Evolutionary conservation across 2,888 invertebrate species (phyloP).

Genomic region (Amiota communis): DNA sequence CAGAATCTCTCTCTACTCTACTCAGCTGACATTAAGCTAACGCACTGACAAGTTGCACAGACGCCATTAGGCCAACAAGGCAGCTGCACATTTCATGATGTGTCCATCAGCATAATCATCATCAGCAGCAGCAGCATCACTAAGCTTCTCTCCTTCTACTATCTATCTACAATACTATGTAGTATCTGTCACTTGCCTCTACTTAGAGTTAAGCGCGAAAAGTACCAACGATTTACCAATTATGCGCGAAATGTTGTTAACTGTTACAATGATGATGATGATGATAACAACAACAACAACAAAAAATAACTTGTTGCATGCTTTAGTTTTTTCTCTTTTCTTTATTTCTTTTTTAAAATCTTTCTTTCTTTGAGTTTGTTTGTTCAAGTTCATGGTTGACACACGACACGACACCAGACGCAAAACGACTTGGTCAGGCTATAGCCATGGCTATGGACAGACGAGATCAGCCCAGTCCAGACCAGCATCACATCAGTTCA

Average conservation of each 20-base stretch:
- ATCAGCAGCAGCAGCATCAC: slow-evolving; percentile 2
- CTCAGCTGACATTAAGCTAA: background rate
- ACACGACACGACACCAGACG: slow-evolving; percentile 49
- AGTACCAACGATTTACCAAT: slow-evolving; percentile 57
- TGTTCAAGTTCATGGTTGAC: slow-evolving; percentile 63
- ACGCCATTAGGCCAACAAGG: slow-evolving; percentile 10
- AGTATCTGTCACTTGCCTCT: slow-evolving; percentile 32
- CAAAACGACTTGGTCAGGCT: too few relatives aligned
- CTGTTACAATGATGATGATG: slow-evolving; percentile 58
- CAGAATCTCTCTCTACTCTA: background rate
- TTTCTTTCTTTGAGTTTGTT: slow-evolving; percentile 1
- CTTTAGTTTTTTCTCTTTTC: slow-evolving; percentile 15
- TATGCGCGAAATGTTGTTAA: slow-evolving; percentile 60
- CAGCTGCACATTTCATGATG: slow-evolving; percentile 26
- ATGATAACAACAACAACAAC: slow-evolving; percentile 40
- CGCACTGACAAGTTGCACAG: background rate
- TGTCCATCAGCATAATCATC: slow-evolving; percentile 54
- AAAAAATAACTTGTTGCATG: background rate
- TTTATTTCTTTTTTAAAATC: background rate
- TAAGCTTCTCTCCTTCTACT: slow-evolving; percentile 17
- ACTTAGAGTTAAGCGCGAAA: slow-evolving; percentile 31
- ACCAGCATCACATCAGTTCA: too few relatives aligned
- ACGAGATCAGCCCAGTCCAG: too few relatives aligned
- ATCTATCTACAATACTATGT: too few relatives aligned
- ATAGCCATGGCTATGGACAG: too few relatives aligned